These are phyloP conservation scores for Phoxinus phoxinus DNA, from an alignment of 2,113 vertebrate genomes.

Conservation along the genomic window DNA sequence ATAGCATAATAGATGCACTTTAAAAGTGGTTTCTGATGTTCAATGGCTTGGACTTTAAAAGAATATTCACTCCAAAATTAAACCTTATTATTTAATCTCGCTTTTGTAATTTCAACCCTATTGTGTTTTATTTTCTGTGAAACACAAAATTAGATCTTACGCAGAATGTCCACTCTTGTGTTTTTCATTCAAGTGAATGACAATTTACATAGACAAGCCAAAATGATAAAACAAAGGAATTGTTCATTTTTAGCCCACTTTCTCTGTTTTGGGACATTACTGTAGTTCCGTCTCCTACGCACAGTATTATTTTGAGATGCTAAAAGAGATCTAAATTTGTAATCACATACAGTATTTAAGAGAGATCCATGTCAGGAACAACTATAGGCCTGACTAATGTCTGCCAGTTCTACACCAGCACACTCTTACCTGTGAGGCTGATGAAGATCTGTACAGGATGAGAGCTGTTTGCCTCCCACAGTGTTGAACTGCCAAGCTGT, in stretches of 20 bases:
- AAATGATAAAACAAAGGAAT: not conserved
- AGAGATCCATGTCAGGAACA: slow-evolving; percentile 93
- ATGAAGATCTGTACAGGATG: slow-evolving; percentile 17
- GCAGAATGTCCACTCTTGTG: not conserved
- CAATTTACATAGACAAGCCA: not conserved
- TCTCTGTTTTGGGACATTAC: not conserved
- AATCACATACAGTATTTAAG: slow-evolving; percentile 91
- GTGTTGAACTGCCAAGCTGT: slow-evolving; percentile 37
- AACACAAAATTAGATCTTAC: slow-evolving; percentile 72
- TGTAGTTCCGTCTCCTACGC: not conserved
- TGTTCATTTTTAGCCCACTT: not conserved
- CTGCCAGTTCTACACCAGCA: slow-evolving; percentile 80
- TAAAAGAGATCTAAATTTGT: slow-evolving; percentile 89
- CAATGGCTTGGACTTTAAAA: not conserved
- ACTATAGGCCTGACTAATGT: slow-evolving; percentile 88
- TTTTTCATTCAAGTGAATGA: not conserved
- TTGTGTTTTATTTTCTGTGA: not conserved
- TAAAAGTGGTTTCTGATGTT: not conserved
- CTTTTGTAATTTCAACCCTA: not conserved
- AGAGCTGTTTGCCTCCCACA: slow-evolving; percentile 12
- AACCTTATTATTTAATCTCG: not conserved
- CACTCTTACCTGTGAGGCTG: slow-evolving; percentile 59
- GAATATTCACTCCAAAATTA: not conserved
- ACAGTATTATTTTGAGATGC: not conserved
- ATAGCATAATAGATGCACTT: no score